Conservation (phyloP, 2,797 vertebrate species). For the Leucoraja ocellata region DNA sequence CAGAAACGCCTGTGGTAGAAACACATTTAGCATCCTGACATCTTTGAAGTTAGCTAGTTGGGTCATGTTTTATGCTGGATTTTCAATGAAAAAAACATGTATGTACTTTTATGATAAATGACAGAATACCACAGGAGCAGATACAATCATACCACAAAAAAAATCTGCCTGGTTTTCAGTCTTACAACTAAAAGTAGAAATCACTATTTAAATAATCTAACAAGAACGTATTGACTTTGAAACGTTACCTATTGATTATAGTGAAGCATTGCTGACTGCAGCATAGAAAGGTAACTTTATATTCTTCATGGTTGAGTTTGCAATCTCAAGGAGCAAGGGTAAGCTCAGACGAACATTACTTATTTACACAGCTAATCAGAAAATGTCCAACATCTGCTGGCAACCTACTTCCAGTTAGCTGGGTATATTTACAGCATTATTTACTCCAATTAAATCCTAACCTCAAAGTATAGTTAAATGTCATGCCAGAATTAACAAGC, state of each 20-base stretch:
- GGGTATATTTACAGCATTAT: neutral
- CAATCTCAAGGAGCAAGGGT: neutral
- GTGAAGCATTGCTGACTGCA: neutral
- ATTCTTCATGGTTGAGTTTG: neutral
- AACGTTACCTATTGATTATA: neutral
- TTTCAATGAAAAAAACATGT: neutral
- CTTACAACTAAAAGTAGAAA: neutral
- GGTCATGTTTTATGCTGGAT: neutral
- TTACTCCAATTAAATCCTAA: conserved; percentile 10
- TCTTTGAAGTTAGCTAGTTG: neutral
- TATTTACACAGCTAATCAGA: neutral
- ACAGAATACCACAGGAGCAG: too few relatives aligned
- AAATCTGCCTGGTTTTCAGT: neutral
- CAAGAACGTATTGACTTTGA: neutral
- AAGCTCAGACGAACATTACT: neutral
- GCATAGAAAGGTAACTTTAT: neutral
- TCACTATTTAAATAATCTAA: neutral
- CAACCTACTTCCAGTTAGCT: neutral
- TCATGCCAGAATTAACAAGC: neutral
- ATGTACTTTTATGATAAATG: neutral
- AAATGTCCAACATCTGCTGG: neutral
- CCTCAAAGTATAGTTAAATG: conserved; percentile 11
- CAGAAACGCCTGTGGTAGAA: neutral
- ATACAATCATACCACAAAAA: neutral
- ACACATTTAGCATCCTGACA: neutral